Base-by-base conservation (phyloP, 1,140 invertebrate species). In the Drosophila punjabiensis region DNA sequence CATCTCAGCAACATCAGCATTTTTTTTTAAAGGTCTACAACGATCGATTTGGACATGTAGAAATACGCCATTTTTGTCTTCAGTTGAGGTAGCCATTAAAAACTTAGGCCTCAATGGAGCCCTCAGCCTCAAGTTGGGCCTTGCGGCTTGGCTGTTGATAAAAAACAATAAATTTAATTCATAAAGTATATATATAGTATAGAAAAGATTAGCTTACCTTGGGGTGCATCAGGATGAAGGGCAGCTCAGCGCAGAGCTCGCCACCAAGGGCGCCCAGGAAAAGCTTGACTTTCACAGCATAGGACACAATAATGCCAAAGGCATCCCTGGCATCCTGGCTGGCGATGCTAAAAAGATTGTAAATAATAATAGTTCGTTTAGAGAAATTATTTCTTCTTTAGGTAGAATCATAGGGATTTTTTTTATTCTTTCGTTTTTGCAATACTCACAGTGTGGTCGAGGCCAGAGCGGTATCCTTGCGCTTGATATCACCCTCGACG, bases 161-260 rank as follows among this genome's bases (percentile, higher is more conserved):
- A 18, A 7, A 24, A 24, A 24, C 24, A 24, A 48, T 3, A 2
- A 35, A 1, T 35, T 10, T 20, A 33, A 7, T 43, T 37, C 47
- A 4, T 18, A 3, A 14, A 20, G 18, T 10, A 20, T n/a, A 20
- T 35, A 47, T n/a, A 20, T 35, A 47, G 13, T 33, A 30, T 24
- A 11, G 1, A 35, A 11, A 16, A 24, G 1, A 13, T 5, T 5
- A 14, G 18, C 13, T 79, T 85, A 95, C 95, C 94, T 99, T 99
- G 5, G 98, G 97, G 94, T 99, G 97, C 96, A 99, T 99, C 47
- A 99, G 93, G 48, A 99, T 98, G 94, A 99, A 99, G 10, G 99
- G 99, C 81, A 99, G 93, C 94, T 99, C 99, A 5, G 99, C 98
- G 16, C 96, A 95, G 11, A 99, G 93, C 94, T 99, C 99, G 14